phyloP scores from a whole-genome alignment of 2,797 vertebrate genomes.

The Esox masquinongy region DNA sequence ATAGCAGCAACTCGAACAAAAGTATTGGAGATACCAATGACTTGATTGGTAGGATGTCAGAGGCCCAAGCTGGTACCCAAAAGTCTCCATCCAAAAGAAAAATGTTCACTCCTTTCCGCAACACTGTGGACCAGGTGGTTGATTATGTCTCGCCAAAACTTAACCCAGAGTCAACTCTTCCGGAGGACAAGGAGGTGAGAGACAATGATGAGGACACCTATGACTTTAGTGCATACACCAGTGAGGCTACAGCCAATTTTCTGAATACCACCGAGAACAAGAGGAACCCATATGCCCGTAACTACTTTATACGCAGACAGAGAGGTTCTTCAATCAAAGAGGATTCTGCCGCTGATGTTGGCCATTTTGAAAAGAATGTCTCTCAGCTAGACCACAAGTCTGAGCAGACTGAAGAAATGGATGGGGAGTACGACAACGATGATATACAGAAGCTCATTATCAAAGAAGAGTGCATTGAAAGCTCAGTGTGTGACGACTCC shows the following conservation, averaged over 20 bases:
- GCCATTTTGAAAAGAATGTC: conserved; percentile 22
- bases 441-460: conserved; percentile 68
- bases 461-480: conserved; percentile 68
- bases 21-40: conserved; percentile 70
- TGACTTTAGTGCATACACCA: conserved; percentile 81
- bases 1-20: conserved; percentile 70
- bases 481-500: conserved; percentile 59
- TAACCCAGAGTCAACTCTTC: conserved; percentile 56
- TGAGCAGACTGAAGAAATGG: conserved; percentile 31
- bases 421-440: conserved; percentile 53
- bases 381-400: conserved; percentile 6
- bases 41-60: conserved; percentile 67
- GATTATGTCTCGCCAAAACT: conserved; percentile 83
- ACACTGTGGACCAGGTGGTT: conserved; percentile 84
- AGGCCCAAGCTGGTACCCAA: conserved; percentile 64
- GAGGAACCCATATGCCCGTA: conserved; percentile 52
- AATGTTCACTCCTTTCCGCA: conserved; percentile 80
- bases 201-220: conserved; percentile 81
- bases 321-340: conserved; percentile 52
- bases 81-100: conserved; percentile 66
- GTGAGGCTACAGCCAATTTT: conserved; percentile 52
- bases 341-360: conserved; percentile 35
- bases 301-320: conserved; percentile 58
- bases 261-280: conserved; percentile 54
- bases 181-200: conserved; percentile 79